Conservation (phyloP, 2,888 invertebrate genomes). For the Polyommatus iphigenia region DNA sequence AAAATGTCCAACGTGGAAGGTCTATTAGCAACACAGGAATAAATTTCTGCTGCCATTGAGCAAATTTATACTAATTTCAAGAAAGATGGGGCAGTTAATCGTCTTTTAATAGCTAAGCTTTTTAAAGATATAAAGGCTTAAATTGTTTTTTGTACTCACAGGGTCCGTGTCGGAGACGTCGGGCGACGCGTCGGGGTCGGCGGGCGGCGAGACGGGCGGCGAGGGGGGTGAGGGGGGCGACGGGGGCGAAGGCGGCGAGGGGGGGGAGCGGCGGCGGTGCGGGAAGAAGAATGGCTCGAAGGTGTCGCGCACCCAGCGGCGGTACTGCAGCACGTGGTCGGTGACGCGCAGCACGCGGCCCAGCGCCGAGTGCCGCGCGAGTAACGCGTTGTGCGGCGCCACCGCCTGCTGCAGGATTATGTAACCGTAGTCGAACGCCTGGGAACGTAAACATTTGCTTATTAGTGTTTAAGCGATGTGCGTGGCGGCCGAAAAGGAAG, state of each 20-base stretch:
- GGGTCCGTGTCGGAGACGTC: conserved; percentile 49
- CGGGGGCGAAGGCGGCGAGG: conserved; percentile 61
- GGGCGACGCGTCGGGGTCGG: conserved; percentile 39
- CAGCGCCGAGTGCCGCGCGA: conserved; percentile 83
- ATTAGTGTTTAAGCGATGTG: no score
- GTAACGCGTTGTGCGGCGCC: conserved; percentile 74
- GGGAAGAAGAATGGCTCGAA: conserved; percentile 73
- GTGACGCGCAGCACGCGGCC: conserved; percentile 96
- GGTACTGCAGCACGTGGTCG: conserved; percentile 90
- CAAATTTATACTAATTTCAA: no score
- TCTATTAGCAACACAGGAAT: no score
- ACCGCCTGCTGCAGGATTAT: conserved; percentile 89
- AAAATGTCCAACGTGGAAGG: no score
- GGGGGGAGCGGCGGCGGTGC: conserved; percentile 43
- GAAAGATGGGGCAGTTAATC: no score
- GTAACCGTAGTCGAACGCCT: conserved; percentile 98
- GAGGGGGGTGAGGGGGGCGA: conserved; percentile 53
- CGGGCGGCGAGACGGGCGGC: conserved; percentile 41
- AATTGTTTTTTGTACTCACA: conserved; percentile 42
- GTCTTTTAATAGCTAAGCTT: no score
- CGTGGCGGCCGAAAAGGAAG: no score
- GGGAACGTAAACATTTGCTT: conserved; percentile 46
- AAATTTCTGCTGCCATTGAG: no score
- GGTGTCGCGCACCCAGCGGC: conserved; percentile 73
- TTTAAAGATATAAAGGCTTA: no score